phyloP scores from a whole-genome alignment of 2,888 invertebrate species.

The Papilio protenor region DNA sequence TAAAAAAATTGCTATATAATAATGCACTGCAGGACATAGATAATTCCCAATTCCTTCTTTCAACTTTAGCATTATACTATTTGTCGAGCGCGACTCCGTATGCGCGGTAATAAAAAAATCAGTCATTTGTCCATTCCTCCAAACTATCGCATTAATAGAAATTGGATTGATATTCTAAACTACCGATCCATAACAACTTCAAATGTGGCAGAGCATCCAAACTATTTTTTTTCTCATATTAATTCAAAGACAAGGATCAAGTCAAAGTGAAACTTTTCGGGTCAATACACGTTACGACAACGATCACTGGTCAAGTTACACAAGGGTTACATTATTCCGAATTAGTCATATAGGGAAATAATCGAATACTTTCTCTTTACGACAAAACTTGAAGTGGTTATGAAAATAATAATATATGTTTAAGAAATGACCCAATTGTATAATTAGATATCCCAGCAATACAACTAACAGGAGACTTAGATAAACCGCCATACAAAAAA shows the following conservation, averaged over 20 bases:
- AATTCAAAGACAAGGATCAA: slow-evolving; percentile 5
- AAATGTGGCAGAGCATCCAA: not conserved
- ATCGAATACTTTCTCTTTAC: slow-evolving; percentile 19
- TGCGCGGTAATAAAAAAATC: too few relatives aligned
- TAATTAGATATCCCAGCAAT: not conserved
- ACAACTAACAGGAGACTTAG: not conserved
- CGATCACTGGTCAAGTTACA: slow-evolving; percentile 14
- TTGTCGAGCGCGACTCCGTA: too few relatives aligned
- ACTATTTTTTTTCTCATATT: not conserved
- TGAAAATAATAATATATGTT: not conserved
- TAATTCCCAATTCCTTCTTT: not conserved
- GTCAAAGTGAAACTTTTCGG: not conserved
- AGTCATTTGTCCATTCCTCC: too few relatives aligned
- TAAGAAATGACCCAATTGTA: too few relatives aligned
- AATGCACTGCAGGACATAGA: not conserved
- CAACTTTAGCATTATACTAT: not conserved
- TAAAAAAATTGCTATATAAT: not conserved
- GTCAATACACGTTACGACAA: slow-evolving; percentile 15
- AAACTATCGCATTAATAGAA: too few relatives aligned
- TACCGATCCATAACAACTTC: not conserved
- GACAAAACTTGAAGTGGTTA: slow-evolving; percentile 3
- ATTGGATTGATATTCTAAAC: not conserved
- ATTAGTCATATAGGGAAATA: slow-evolving; percentile 35
- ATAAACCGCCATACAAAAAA: too few relatives aligned
- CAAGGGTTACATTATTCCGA: slow-evolving; percentile 30